Base-by-base conservation (phyloP, 2,113 vertebrate genomes). In the Mesitornis unicolor region DNA sequence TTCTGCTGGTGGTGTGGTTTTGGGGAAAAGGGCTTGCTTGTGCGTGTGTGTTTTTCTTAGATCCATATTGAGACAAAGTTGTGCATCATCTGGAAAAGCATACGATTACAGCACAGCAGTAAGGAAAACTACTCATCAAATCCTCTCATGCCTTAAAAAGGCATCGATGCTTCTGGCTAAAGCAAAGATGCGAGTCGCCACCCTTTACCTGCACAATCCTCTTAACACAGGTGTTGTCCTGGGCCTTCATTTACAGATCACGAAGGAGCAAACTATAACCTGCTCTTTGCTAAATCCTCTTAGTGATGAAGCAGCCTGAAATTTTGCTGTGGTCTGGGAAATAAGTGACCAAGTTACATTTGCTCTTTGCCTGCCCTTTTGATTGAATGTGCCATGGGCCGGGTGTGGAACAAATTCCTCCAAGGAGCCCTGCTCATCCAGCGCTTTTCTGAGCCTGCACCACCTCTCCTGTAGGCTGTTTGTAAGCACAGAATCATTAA, bases 1-100 rank as follows among this genome's bases (percentile, higher is more conserved):
- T 75, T 40, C 24, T 54, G n/a, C 42, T 35, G 36, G 19, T 15
- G 14, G 11, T 0, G 6, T 18, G 14, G 1, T 24, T 43, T 26
- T 19, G 8, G 10, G 25, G 10, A 4, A 16, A 25, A 7, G 0
- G 8, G 29, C 8, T 1, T 10, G 21, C 13, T 4, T 17, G 18
- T 53, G 31, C 2, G 14, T 7, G 51, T 19, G 15, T 35, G 31
- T 45, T 56, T 65, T 47, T 17, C 38, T 74, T 33, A 13, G 35
- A 42, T 42, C 43, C 19, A 5, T 31, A 7, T 40, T 36, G 31
- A 83, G 48, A 35, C 22, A 1, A 43, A 54, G 8, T 31, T 25
- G 15, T 21, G 40, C 4, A 2, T 51, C 51, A 28, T 13, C 31
- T 48, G 78, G 48, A 56, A 76, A 53, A 35, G 16, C 42, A 16